Evolutionary conservation across 2,113 vertebrate species (phyloP), one percentile per base, ranked within the genome.

Genomic region (Nibea coibor): DNA sequence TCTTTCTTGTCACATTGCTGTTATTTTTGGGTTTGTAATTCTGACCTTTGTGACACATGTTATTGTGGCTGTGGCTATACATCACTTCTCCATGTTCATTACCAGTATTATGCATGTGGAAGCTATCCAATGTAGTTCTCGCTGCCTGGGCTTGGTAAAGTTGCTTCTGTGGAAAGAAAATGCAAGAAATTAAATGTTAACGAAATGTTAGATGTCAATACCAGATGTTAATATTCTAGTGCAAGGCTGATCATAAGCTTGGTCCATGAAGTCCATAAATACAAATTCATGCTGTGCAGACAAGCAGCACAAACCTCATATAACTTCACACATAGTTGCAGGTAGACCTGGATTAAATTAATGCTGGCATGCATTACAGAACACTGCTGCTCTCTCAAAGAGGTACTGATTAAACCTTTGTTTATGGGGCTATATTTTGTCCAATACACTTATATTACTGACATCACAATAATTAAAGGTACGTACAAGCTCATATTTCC

Each of bases 41-140:
- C 8, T 58, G 80, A 28, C 28, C 62, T 59, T 61, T 76, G 28
- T 14, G 10, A 24, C 39, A 4, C 43, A n/a, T 59, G 54, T 93
- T 93, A 39, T 94, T 88, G 75, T 89, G 65, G 48, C 87, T 92
- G 62, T 89, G 91, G 42, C 94, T 95, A 66, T 94, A 93, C 50
- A 93, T 95, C 48, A 93, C 80, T 42, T 95, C 94, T 77, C 91
- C 95, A 19, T 90, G 92, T 43, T 94, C 93, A 10, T 94, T 83
- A 2, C 92, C 85, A 8, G 93, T 93, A 85, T 92, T 94, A 16
- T 90, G 95, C 80, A 92, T 90, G 0, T 93, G 95, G 83, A 39
- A 39, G 35, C 35, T 39, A 39, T 6, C 7, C 8, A 39, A 39
- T 39, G 35, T 93, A 81, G 92, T 91, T 4, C 22, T 45, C 15